Conservation (phyloP, 2,797 vertebrate genomes). For the Thaleichthys pacificus region DNA sequence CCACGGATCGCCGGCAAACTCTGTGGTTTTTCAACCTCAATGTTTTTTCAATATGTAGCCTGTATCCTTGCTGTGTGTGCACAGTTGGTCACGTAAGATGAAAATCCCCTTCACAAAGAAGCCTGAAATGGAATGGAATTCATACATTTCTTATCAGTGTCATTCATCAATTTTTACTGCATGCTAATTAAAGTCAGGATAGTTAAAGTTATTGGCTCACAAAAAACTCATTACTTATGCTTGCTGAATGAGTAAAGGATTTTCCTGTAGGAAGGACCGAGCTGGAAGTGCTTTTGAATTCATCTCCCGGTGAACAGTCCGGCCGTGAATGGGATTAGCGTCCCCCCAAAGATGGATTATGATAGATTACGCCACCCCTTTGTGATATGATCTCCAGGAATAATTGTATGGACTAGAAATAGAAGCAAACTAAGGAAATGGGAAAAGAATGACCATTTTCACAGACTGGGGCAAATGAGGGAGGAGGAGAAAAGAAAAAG, state of each 20-base stretch:
- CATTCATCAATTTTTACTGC: conserved; percentile 1
- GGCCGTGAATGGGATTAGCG: conserved; percentile 23
- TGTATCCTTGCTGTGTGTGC: not conserved
- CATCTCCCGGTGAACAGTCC: conserved; percentile 11
- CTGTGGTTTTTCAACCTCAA: not conserved
- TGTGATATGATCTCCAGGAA: conserved; percentile 12
- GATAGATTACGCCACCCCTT: conserved; percentile 24
- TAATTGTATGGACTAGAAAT: conserved; percentile 8
- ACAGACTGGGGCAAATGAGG: conserved; percentile 15
- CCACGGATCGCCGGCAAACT: not conserved
- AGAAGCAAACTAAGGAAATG: not conserved
- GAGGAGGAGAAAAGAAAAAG: conserved; percentile 24
- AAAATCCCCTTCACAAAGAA: not conserved
- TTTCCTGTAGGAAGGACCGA: not conserved
- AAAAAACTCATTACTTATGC: conserved; percentile 15
- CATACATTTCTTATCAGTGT: not conserved
- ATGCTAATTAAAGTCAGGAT: not conserved
- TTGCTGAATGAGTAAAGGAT: conserved; percentile 7
- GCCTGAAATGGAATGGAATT: not conserved
- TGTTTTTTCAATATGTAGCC: not conserved
- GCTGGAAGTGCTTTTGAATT: conserved; percentile 6
- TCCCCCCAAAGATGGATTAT: conserved; percentile 30
- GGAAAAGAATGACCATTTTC: not conserved
- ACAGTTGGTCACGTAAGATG: not conserved
- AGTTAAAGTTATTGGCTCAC: conserved; percentile 7